Base-by-base conservation (phyloP, 1,140 invertebrate genomes). In the Batillaria attramentaria region DNA sequence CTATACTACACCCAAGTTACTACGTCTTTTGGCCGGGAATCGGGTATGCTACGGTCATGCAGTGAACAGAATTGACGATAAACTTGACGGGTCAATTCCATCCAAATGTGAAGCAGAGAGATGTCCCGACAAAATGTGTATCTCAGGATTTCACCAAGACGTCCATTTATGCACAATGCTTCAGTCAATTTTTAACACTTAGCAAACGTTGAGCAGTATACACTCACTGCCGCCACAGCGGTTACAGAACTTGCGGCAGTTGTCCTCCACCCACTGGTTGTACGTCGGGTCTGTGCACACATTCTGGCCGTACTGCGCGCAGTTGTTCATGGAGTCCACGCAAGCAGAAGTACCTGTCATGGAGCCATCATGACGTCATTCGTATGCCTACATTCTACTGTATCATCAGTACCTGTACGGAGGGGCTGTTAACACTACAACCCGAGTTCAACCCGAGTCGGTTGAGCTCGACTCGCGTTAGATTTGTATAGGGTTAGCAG, bases 251-350 rank as follows among this genome's bases (percentile, higher is more conserved):
- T 37, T 43, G 46, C 60, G 50, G 46, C 80, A 81, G 66, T 77
- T 81, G 35, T 81, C 72, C 20, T 75, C 57, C 1, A 46, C 80
- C 77, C 77, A 81, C 46, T 57, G 62, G 5, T 43, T n/a, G 35
- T 81, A 81, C 62, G 43, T 41, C 6, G 72, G 43, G 31, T 79
- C 73, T 24, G 80, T 60, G 39, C 80, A 81, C 28, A 81, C 54
- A 35, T 13, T 62, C 18, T 16, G 5, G 16, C 72, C 72, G 13
- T 62, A 75, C 20, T 33, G 8, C 3, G 50, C 37, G 20, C 72
- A 75, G 57, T 62, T 75, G 35, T 65, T 39, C 35, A 75, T 75
- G 18, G 50, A 42, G 35, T 75, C n/a, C n/a, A n/a, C 20, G 13
- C 39, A 35, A 6, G 35, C 24, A 31, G 54, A 75, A 0, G 57